Evolutionary conservation across 2,888 invertebrate genomes (phyloP), one percentile per base, ranked within the genome.

Genomic region (Drosophila mimetica): DNA sequence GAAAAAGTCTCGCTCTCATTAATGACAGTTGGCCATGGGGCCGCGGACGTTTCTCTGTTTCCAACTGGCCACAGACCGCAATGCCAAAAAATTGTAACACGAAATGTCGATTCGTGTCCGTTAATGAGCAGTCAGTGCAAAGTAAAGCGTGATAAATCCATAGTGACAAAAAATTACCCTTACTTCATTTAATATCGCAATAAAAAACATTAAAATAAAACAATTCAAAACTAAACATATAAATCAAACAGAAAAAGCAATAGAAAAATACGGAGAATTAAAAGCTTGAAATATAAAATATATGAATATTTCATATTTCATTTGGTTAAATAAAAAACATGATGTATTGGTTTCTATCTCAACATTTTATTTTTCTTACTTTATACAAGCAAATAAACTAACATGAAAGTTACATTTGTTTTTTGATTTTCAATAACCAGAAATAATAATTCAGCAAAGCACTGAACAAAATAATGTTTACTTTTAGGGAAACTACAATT

Each of bases 1-100:
- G 63, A 69, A 77, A 76, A 78, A 66, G 64, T 51, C 64, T 14
- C 32, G 18, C 73, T 81, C 73, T 81, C 79, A 81, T 81, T 85
- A 81, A 84, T 77, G 85, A 48, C 67, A 67, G 28, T 67, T 42
- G 51, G 59, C 34, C 50, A 34, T 34, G 22, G 22, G 51, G 9
- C 22, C 14, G 32, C 60, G 34, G 25, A 58, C 36, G 28, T 34
- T 25, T 16, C 22, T 47, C 58, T 28, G 42, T 28, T 44, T 28
- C 16, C 34, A 9, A 42, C 42, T 44, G 37, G 52, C 58, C 46
- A 25, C 36, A 70, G 36, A 55, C 76, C 78, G 34, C 86, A 82
- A 72, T 70, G 64, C 72, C 77, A 76, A 81, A 81, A 71, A 79
- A 71, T 54, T 65, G 66, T 74, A 63, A 75, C 75, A 80, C 73